Percentiles rank a stretch among this genome's conserved stretches.
Evolutionary conservation across 1,140 invertebrate species (phyloP).

Genomic region (Holotrichia oblita): DNA sequence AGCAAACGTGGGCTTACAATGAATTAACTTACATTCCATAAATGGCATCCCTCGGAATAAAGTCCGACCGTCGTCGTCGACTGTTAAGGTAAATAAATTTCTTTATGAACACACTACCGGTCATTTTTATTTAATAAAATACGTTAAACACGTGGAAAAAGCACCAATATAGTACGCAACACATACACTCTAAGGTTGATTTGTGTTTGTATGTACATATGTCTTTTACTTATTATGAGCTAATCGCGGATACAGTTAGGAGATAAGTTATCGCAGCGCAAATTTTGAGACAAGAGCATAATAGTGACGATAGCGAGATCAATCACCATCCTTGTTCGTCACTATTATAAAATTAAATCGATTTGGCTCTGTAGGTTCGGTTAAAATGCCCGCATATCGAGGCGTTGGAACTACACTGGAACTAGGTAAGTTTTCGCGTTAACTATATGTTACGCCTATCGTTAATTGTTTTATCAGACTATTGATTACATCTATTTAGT

Average conservation of each 20-base stretch:
- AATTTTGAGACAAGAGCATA: not conserved
- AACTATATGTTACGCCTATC: not conserved
- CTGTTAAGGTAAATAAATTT: conserved; percentile 23
- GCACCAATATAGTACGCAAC: not conserved
- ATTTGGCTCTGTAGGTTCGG: not conserved
- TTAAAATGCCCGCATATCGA: not conserved
- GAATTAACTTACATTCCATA: conserved; percentile 9
- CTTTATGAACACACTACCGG: not conserved
- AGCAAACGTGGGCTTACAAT: not conserved
- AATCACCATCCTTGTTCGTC: not conserved
- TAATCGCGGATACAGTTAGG: not conserved
- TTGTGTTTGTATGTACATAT: not conserved
- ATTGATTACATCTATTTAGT: conserved; percentile 28
- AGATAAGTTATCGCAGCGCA: not conserved
- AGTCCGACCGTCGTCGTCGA: not conserved
- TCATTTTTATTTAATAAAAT: not conserved
- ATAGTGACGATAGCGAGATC: not conserved
- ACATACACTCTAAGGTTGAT: not conserved
- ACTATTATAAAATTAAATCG: not conserved
- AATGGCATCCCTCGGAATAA: conserved; percentile 3
- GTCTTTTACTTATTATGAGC: not conserved
- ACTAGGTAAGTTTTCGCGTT: not conserved
- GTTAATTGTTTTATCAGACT: conserved; percentile 4
- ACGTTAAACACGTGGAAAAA: not conserved
- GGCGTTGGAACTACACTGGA: not conserved